Evolutionary conservation across 2,888 invertebrate species (phyloP).

Genomic region (Lapara coniferarum): DNA sequence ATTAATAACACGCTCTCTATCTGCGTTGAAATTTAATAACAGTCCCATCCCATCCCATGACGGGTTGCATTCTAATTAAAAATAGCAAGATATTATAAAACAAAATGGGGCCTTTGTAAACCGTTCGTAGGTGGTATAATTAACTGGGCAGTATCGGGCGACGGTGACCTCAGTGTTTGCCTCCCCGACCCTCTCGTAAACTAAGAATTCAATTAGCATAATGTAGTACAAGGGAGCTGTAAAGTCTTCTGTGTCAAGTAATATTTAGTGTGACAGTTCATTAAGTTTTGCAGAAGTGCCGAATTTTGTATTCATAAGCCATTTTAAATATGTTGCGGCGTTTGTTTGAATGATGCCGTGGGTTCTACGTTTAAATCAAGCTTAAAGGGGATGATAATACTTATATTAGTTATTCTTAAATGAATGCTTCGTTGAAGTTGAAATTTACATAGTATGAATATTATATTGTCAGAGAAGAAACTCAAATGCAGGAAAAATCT

Average conservation of each 20-base stretch:
- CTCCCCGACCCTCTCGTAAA: conserved; percentile 57
- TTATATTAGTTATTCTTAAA: too few species aligned
- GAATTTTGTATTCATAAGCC: not conserved
- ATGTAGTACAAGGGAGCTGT: conserved; percentile 50
- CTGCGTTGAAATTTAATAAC: conserved; percentile 24
- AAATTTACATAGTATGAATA: not conserved
- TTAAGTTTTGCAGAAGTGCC: conserved; percentile 27
- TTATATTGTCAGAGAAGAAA: not conserved
- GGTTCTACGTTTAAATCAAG: not conserved
- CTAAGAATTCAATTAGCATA: conserved; percentile 66
- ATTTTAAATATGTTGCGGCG: not conserved
- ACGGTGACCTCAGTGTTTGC: conserved; percentile 56
- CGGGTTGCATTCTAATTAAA: conserved; percentile 59
- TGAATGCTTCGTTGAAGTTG: not conserved
- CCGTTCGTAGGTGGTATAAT: conserved; percentile 56
- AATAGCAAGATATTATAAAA: conserved; percentile 59
- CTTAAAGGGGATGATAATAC: not conserved
- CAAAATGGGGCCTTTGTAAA: conserved; percentile 52
- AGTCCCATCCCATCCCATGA: conserved; percentile 20
- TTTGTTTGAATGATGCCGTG: not conserved
- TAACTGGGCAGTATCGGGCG: conserved; percentile 52
- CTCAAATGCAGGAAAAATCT: not conserved
- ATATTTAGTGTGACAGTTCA: conserved; percentile 17
- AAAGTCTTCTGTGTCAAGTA: conserved; percentile 33
- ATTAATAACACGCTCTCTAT: conserved; percentile 16